Conservation (phyloP, 2,888 invertebrate genomes). For the Zaprionus obscuricornis region DNA sequence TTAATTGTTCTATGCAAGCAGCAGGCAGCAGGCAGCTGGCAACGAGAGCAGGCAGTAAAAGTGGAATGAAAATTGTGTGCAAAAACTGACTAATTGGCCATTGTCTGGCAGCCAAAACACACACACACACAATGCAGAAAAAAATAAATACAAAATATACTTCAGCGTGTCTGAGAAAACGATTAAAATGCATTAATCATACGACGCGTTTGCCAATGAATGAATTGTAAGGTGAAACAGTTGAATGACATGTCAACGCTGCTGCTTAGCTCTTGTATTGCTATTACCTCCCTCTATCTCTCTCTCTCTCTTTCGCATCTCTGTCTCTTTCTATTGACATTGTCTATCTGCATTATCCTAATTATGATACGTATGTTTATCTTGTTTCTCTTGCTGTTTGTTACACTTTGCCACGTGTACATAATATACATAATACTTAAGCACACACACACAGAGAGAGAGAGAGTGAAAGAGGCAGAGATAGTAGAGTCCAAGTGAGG, state of each 20-base stretch:
- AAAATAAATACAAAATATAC: too few relatives aligned
- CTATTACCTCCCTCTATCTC: too few relatives aligned
- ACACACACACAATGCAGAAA: too few relatives aligned
- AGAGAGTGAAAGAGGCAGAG: too few relatives aligned
- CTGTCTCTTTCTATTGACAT: constrained; percentile 14
- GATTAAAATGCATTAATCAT: constrained; percentile 64
- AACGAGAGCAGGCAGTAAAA: too few relatives aligned
- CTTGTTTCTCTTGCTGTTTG: constrained; percentile 23
- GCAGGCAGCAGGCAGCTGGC: too few relatives aligned
- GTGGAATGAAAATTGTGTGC: neutral
- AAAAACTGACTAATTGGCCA: constrained; percentile 43
- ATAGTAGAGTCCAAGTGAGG: too few relatives aligned
- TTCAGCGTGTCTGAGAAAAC: constrained; percentile 38
- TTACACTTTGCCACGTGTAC: constrained; percentile 51
- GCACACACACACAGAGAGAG: constrained; percentile 7
- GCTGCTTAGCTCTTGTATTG: constrained; percentile 31
- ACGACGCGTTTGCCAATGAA: constrained; percentile 35
- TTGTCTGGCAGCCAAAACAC: constrained; percentile 14
- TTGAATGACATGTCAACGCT: constrained; percentile 51
- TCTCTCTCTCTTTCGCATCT: too few relatives aligned
- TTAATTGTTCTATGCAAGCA: too few relatives aligned
- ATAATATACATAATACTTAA: too few relatives aligned
- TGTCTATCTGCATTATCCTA: constrained; percentile 65
- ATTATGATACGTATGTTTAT: constrained; percentile 51
- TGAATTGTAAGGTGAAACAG: constrained; percentile 11